These are phyloP conservation scores for Edolisoma coerulescens DNA, from an alignment of 2,113 vertebrate genomes.

Conservation along the genomic window DNA sequence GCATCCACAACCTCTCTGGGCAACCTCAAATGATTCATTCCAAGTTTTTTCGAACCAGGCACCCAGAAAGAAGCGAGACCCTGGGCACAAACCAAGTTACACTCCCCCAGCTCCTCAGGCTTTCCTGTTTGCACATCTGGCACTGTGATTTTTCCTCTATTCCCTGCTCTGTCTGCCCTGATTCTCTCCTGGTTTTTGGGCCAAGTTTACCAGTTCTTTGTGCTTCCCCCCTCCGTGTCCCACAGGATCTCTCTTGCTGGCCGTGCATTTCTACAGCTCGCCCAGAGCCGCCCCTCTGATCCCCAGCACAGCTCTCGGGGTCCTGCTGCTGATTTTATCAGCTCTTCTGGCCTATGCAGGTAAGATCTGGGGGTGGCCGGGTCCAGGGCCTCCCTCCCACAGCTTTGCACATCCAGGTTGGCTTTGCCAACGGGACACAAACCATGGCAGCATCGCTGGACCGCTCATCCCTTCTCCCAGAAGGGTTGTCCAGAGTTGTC, in stretches of 20 bases:
- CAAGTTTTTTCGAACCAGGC: not conserved
- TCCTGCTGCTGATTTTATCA: constrained; percentile 76
- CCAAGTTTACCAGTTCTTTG: not conserved
- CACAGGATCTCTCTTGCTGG: constrained; percentile 79
- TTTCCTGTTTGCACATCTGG: not conserved
- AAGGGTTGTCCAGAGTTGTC: too few relatives aligned
- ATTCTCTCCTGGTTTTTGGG: not conserved
- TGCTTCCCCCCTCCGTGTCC: not conserved
- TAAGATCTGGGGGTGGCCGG: not conserved
- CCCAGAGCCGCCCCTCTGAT: constrained; percentile 58
- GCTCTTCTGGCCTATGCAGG: constrained; percentile 79
- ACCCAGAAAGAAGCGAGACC: not conserved
- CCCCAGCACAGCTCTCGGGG: constrained; percentile 76
- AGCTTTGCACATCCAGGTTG: not conserved
- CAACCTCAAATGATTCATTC: not conserved
- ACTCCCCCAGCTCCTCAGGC: not conserved
- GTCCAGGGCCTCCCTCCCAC: not conserved
- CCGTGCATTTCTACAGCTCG: constrained; percentile 76
- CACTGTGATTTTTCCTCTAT: not conserved
- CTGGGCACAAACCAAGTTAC: not conserved
- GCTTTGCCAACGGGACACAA: not conserved
- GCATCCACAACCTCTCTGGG: not conserved
- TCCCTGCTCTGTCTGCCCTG: not conserved
- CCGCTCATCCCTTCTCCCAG: not conserved
- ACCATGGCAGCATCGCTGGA: not conserved